Evolutionary conservation across 2,797 vertebrate species (phyloP).

Genomic region (Bucorvus abyssinicus): DNA sequence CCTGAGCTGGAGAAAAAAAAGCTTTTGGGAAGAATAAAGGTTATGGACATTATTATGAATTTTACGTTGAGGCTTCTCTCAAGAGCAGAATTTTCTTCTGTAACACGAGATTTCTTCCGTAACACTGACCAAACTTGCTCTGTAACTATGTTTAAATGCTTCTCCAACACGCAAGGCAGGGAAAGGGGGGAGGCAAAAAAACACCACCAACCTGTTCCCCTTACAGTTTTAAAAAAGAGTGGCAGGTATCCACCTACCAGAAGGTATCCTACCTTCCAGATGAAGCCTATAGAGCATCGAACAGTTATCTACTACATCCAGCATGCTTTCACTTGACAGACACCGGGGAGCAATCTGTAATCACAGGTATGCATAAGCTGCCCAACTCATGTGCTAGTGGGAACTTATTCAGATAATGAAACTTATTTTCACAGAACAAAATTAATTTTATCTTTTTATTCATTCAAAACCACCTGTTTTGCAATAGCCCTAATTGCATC

Average conservation of each 20-base stretch:
- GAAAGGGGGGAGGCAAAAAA: not conserved
- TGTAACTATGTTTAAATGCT: not conserved
- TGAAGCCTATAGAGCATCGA: slow-evolving; percentile 91
- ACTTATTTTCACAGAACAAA: not conserved
- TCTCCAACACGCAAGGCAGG: not conserved
- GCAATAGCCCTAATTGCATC: not conserved
- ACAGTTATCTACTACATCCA: slow-evolving; percentile 85
- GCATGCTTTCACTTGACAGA: slow-evolving; percentile 77
- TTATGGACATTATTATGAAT: not conserved
- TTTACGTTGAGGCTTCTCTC: not conserved
- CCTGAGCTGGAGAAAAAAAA: not conserved
- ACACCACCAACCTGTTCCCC: not conserved
- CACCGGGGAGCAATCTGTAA: slow-evolving; percentile 81
- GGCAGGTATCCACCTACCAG: not conserved
- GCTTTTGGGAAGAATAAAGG: not conserved
- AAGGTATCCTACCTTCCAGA: slow-evolving; percentile 84
- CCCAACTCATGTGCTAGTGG: not conserved
- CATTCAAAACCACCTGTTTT: not conserved
- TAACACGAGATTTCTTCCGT: not conserved
- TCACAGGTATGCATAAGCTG: not conserved
- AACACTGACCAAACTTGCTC: not conserved
- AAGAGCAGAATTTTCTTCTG: not conserved
- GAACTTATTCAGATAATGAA: not conserved
- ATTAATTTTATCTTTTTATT: not conserved
- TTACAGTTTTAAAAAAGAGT: not conserved